Conservation (phyloP, 2,888 invertebrate genomes). For the Oscheius sp. region DNA sequence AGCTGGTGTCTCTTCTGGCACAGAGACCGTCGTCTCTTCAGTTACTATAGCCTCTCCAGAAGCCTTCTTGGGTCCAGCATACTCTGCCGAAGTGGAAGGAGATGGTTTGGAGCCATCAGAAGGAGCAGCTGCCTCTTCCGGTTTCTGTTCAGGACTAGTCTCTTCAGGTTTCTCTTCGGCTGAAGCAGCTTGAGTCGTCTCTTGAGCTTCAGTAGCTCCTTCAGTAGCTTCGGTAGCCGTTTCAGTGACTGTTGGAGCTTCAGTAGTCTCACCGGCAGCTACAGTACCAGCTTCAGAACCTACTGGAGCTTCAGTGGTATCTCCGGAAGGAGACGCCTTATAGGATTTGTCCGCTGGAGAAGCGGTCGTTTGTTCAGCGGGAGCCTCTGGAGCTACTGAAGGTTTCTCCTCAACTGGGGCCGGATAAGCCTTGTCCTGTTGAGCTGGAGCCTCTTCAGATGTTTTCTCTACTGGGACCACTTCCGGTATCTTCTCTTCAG, state of each 20-base stretch:
- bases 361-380: not conserved
- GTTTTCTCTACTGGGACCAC: not conserved
- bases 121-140: not conserved
- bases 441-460: not conserved
- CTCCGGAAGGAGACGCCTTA: not conserved
- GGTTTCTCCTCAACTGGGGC: not conserved
- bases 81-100: not conserved
- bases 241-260: constrained; percentile 1
- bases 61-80: not conserved
- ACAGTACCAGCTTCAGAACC: constrained; percentile 9
- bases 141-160: not conserved
- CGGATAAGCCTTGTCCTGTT: too few relatives aligned
- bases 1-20: too few relatives aligned
- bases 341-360: not conserved
- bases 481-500: not conserved
- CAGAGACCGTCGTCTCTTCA: too few relatives aligned
- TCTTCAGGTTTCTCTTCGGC: not conserved
- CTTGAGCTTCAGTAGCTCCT: not conserved
- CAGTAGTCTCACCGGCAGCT: not conserved
- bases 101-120: not conserved
- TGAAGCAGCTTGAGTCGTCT: not conserved
- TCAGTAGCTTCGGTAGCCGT: not conserved
- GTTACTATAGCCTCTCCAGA: not conserved
- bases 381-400: not conserved
- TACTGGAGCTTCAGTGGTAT: not conserved